Evolutionary conservation across 2,113 vertebrate genomes (phyloP), one percentile per base, ranked within the genome.

Genomic region (Stegastes partitus): DNA sequence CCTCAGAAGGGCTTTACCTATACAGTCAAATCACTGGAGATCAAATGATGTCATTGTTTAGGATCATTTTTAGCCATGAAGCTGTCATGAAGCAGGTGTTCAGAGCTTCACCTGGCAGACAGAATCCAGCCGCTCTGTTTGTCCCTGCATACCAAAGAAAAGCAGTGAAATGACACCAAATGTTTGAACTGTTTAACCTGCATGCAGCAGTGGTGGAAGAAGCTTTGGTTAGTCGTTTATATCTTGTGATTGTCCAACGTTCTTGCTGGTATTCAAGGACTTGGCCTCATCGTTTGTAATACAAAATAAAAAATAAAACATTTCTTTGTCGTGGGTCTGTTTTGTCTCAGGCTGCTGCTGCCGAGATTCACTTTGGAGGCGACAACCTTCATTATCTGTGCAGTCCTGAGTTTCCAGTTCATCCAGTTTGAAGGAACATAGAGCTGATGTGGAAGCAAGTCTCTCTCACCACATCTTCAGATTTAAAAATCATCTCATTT

Each of bases 231-330:
- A 15, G 31, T 0, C 21, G 23, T 78, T 56, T 50, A 28, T 16
- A 63, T 74, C 47, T 21, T 76, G 11, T 66, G 11, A 42, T 58
- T 22, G 14, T 42, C 50, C 55, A 71, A 12, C 11, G 74, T 80
- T 4, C 65, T 87, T 78, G 73, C 70, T 83, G 79, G 82, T 67
- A 19, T 77, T 83, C 54, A 68, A 82, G 68, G 31, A 79, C 22
- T 50, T 64, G 55, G 69, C 54, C 11, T 84, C 50, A 59, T 50
- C 0, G 69, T 85, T 56, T 70, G 25, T 63, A 58, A 65, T 69
- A 53, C 42, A 1, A 65, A 66, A 39, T n/a, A 31, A 59, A 14
- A 45, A 15, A 12, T 31, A 42, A 42, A 42, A 42, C 15, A 42
- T 28, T 18, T 64, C n/a, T 34, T 11, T 63, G 50, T 0, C 8